Evolutionary conservation across 2,888 invertebrate genomes (phyloP).

Genomic region (Aphodius sticticus): DNA sequence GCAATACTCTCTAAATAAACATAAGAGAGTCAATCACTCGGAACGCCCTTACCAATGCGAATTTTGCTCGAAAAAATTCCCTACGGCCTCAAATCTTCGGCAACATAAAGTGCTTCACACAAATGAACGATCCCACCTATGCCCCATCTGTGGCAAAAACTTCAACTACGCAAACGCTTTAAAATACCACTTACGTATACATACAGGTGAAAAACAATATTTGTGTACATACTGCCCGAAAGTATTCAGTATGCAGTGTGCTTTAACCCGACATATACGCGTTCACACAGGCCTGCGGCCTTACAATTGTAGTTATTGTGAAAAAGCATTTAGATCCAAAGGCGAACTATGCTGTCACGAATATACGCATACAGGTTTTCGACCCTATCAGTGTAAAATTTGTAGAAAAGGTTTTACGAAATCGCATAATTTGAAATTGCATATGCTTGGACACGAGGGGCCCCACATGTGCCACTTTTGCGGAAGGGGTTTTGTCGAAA

Average conservation of each 20-base stretch:
- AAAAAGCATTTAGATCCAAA: constrained; percentile 79
- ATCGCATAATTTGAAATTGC: constrained; percentile 57
- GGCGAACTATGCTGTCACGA: constrained; percentile 59
- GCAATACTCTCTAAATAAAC: constrained; percentile 44
- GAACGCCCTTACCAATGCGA: constrained; percentile 64
- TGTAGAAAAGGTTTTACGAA: constrained; percentile 60
- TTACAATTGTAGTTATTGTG: constrained; percentile 77
- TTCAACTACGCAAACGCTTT: constrained; percentile 78
- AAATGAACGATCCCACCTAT: constrained; percentile 77
- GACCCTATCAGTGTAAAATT: constrained; percentile 58
- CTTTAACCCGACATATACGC: constrained; percentile 79
- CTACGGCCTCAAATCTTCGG: constrained; percentile 73
- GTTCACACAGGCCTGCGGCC: constrained; percentile 83
- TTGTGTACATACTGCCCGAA: constrained; percentile 47
- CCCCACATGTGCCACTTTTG: constrained; percentile 47
- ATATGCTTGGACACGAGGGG: constrained; percentile 62
- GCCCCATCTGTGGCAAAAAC: constrained; percentile 82
- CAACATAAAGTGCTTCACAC: constrained; percentile 81
- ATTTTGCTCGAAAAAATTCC: constrained; percentile 74
- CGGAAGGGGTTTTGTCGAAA: constrained; percentile 45
- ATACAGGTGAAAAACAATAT: constrained; percentile 49
- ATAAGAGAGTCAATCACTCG: constrained; percentile 54
- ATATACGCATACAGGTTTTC: constrained; percentile 60
- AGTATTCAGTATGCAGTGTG: constrained; percentile 53
- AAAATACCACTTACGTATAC: constrained; percentile 49